Evolutionary conservation across 2,113 vertebrate species (phyloP), one percentile per base, ranked within the genome.

Genomic region (Solea solea): DNA sequence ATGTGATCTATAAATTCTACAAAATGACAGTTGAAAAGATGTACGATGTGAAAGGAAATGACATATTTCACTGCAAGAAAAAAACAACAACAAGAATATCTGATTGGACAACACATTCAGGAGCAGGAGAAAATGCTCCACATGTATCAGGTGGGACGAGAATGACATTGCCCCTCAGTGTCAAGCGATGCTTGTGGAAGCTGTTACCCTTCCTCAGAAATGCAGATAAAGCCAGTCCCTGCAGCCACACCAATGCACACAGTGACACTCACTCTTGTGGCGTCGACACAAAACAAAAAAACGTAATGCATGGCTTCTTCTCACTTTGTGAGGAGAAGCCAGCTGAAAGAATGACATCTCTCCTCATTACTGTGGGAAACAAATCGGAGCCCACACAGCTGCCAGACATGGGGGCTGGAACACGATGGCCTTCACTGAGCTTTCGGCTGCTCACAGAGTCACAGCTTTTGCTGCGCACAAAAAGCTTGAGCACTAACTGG

Each of bases 291-390:
- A 76, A 72, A 60, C n/a, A 86, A 85, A 83, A 87, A 34, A 88
- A 83, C 73, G 58, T 78, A 84, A 86, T 56, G 83, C 90, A 76
- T 83, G 87, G 81, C 78, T 89, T 80, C 78, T 89, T 80, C 74
- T 77, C 48, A 49, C 61, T 76, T 84, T 84, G 85, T 85, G 80
- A 83, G 71, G 81, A 64, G 77, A 59, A 72, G 70, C 83, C 81
- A 86, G 76, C 76, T 62, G 63, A 60, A 74, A 80, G 87, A 75
- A 72, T 76, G 80, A 78, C 72, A 76, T 39, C 74, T 85, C 80
- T 69, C 57, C 81, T 91, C 84, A 77, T 94, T 90, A 84, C 82
- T 83, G 74, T 28, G 40, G 53, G 41, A 81, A 89, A 86, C 88
- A 91, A 88, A 88, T 90, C 89, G 76, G 81, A 70, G 56, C 39